Evolutionary conservation across 2,888 invertebrate species (phyloP).

Genomic region (Neuroscelio doddi): DNA sequence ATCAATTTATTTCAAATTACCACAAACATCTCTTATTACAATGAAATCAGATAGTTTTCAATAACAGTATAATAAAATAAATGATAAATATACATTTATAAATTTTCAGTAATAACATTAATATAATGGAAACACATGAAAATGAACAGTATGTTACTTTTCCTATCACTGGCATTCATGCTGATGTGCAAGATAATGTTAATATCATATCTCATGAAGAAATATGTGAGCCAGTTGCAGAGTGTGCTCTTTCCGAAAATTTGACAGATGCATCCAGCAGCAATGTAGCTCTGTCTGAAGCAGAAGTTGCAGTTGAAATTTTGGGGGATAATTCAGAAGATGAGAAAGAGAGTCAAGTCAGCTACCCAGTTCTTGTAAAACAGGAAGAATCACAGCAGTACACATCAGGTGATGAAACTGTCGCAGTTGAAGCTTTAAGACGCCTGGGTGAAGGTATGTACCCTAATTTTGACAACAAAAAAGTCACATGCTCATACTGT

Average conservation of each 20-base stretch:
- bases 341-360: slow-evolving; percentile 52
- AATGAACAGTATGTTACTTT: slow-evolving; percentile 64
- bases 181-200: slow-evolving; percentile 56
- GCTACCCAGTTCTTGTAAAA: slow-evolving; percentile 64
- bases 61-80: no score
- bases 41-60: no score
- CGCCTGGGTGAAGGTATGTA: slow-evolving; percentile 72
- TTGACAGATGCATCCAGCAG: slow-evolving; percentile 51
- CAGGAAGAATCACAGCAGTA: slow-evolving; percentile 63
- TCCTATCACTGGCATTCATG: slow-evolving; percentile 58
- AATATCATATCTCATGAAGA: slow-evolving; percentile 62
- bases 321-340: slow-evolving; percentile 59
- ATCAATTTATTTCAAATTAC: not conserved
- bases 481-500: slow-evolving; percentile 60
- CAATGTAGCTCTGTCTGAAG: slow-evolving; percentile 49
- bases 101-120: no score
- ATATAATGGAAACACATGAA: slow-evolving; percentile 62
- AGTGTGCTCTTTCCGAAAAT: slow-evolving; percentile 55
- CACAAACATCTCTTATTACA: not conserved
- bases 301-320: slow-evolving; percentile 57
- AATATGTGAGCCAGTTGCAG: slow-evolving; percentile 61
- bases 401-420: slow-evolving; percentile 68
- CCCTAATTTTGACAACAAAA: slow-evolving; percentile 65
- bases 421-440: slow-evolving; percentile 73
- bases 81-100: no score